Percentiles rank a stretch among this genome's conserved stretches.
These are phyloP conservation scores for Xyrauchen texanus DNA, from an alignment of 2,113 vertebrate genomes.

Conservation along the genomic window DNA sequence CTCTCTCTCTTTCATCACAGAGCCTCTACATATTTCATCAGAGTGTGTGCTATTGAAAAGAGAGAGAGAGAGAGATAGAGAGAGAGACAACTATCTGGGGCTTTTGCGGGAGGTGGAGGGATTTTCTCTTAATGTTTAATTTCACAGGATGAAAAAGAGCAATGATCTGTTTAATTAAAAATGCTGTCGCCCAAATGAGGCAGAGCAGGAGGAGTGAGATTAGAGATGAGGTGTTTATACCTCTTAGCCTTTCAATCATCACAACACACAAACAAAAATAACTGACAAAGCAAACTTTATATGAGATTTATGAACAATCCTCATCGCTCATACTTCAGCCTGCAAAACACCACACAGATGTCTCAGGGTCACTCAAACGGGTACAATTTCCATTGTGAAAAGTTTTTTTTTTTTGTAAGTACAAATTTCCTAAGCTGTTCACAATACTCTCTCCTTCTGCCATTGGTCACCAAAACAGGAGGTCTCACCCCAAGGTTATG, in stretches of 20 bases:
- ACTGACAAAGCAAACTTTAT: no score
- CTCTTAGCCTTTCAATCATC: slow-evolving; percentile 40
- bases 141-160: slow-evolving; percentile 69
- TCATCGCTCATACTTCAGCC: no score
- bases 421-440: no score
- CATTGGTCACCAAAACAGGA: no score
- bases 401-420: no score
- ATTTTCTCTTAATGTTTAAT: slow-evolving; percentile 70
- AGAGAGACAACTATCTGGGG: slow-evolving; percentile 24
- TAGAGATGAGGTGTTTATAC: slow-evolving; percentile 55
- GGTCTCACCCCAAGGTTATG: no score
- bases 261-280: not conserved
- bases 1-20: slow-evolving; percentile 3
- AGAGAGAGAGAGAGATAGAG: not conserved
- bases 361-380: no score
- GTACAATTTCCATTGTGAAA: no score
- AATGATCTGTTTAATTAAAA: slow-evolving; percentile 83
- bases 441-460: no score
- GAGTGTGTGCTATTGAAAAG: not conserved
- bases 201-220: slow-evolving; percentile 65
- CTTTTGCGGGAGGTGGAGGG: slow-evolving; percentile 40
- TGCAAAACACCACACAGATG: no score
- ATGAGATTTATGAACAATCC: no score
- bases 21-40: slow-evolving; percentile 57
- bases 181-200: slow-evolving; percentile 67